Evolutionary conservation across 2,113 vertebrate species (phyloP).

Genomic region (Gadus macrocephalus): DNA sequence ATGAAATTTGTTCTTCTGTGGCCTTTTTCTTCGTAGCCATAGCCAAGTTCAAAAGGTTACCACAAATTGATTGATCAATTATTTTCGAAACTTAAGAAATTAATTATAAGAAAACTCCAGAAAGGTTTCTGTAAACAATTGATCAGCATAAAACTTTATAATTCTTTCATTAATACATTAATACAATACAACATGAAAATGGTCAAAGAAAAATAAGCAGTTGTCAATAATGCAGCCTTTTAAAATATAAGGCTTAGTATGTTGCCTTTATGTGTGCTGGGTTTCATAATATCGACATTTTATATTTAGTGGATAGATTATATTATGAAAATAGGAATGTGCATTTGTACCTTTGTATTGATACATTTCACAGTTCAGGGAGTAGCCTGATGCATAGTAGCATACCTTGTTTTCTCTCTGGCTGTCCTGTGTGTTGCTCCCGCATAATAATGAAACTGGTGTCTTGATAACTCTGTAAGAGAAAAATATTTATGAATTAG

Average conservation of each 20-base stretch:
- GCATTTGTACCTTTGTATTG: background rate
- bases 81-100: no score
- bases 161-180: no score
- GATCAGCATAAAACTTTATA: no score
- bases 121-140: no score
- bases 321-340: background rate
- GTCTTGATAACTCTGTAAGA: slow-evolving; percentile 9
- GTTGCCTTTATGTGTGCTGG: background rate
- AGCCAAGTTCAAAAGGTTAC: no score
- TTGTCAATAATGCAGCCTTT: no score
- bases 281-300: background rate
- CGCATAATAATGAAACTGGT: slow-evolving; percentile 2
- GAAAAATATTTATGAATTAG: background rate
- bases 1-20: no score
- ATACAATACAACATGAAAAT: no score
- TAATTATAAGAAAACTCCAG: no score
- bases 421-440: slow-evolving; percentile 17
- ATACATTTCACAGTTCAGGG: slow-evolving; percentile 3
- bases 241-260: background rate
- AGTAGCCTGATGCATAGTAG: slow-evolving; percentile 15
- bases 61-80: no score
- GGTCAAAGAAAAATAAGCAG: no score
- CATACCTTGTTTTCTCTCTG: slow-evolving; percentile 49
- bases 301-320: background rate
- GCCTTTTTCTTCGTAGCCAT: no score